Percentiles rank a stretch among this genome's conserved stretches.
Evolutionary conservation across 2,113 vertebrate genomes (phyloP).

Genomic region (Xerus inauris): DNA sequence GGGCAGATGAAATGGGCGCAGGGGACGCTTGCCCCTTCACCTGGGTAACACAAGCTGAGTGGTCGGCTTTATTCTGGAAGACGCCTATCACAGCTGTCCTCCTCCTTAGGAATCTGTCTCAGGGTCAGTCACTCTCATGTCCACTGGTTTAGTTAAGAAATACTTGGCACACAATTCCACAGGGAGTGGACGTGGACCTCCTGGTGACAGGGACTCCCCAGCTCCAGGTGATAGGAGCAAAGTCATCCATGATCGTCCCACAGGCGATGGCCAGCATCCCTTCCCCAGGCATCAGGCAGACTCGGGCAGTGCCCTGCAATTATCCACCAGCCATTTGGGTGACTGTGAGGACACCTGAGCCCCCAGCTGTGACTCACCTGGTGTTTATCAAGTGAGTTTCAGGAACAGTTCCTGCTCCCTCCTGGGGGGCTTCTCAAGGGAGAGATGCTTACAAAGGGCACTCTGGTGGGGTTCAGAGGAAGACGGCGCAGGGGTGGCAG

Average conservation of each 20-base stretch:
- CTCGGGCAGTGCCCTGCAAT: rapidly evolving
- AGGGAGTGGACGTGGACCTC: rapidly evolving
- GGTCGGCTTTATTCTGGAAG: rapidly evolving
- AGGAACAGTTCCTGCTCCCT: not conserved
- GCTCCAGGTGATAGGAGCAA: rapidly evolving
- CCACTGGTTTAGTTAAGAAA: not conserved
- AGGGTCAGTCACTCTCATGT: not conserved
- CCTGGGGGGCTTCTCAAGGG: not conserved
- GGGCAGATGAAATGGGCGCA: rapidly evolving
- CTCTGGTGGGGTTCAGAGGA: rapidly evolving
- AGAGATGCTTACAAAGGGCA: not conserved
- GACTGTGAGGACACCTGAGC: rapidly evolving
- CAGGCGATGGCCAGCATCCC: rapidly evolving
- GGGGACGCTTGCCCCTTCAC: rapidly evolving
- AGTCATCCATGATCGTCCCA: rapidly evolving
- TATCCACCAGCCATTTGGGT: rapidly evolving
- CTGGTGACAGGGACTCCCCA: not conserved
- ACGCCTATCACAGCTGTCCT: rapidly evolving
- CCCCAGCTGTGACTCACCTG: not conserved
- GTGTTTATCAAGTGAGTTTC: not conserved
- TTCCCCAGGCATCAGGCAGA: rapidly evolving
- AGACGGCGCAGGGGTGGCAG: not conserved
- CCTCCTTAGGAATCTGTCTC: rapidly evolving
- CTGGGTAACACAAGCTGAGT: rapidly evolving
- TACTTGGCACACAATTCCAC: rapidly evolving